These are phyloP conservation scores for Lepisosteus osseus DNA, from an alignment of 2,113 vertebrate genomes.

Conservation along the genomic window DNA sequence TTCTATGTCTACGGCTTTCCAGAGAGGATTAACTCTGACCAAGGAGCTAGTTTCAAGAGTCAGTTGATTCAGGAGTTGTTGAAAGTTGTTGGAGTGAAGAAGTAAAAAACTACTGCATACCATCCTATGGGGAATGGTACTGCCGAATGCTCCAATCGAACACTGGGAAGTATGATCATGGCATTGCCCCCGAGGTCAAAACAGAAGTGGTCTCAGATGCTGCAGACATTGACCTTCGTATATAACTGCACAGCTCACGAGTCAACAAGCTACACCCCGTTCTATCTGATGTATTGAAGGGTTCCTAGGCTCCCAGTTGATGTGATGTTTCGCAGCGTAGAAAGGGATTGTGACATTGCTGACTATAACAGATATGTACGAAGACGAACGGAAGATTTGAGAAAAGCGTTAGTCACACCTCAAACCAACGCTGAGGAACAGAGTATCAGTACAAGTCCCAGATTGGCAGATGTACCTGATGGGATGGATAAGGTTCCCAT, in stretches of 20 bases:
- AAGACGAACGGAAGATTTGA: constrained; percentile 12
- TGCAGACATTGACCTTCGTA: background rate
- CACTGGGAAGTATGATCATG: background rate
- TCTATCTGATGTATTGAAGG: constrained; percentile 19
- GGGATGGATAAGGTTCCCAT: no score
- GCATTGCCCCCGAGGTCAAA: background rate
- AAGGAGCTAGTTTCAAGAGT: constrained; percentile 24
- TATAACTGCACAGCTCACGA: background rate
- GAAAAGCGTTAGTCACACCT: constrained; percentile 12
- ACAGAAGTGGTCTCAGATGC: background rate
- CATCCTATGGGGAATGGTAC: constrained; percentile 17
- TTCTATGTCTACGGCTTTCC: constrained; percentile 22
- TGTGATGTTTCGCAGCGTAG: constrained; percentile 21
- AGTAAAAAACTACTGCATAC: constrained; percentile 11
- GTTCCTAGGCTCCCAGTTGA: constrained; percentile 20
- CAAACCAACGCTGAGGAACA: constrained; percentile 8
- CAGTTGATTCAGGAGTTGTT: constrained; percentile 18
- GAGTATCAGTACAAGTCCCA: background rate
- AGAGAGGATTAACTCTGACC: constrained; percentile 21
- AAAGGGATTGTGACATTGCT: background rate
- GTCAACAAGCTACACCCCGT: constrained; percentile 12
- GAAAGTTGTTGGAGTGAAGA: constrained; percentile 12
- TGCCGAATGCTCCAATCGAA: background rate
- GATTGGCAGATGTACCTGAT: no score
- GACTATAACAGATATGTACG: constrained; percentile 19